Base-by-base conservation (phyloP, 2,888 invertebrate species). In the Lithophane leautieri region DNA sequence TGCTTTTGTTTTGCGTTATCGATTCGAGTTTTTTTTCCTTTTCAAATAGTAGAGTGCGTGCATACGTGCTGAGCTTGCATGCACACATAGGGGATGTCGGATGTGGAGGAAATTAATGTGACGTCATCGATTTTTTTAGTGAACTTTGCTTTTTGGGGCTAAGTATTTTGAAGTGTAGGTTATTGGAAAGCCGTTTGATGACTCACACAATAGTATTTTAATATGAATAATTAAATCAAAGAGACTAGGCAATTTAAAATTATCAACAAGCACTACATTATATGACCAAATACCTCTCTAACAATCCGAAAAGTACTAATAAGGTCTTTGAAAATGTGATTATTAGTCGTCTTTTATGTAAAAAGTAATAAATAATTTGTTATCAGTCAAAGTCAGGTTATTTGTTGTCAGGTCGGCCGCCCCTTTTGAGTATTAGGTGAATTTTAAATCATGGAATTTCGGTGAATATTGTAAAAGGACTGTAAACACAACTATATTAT, bases 1-100 rank as follows among this genome's bases (percentile, higher is more conserved):
- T 92, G 93, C 96, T 94, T 95, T 96, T 96, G 96, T 96, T 95
- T 96, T 92, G 94, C 72, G 82, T 72, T 93, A 96, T 96, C 93
- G 96, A 96, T 95, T 91, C 81, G 82, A 84, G 84, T 90, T 92
- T 91, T 93, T 94, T 92, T 93, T 93, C 44, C 73, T 71, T 78
- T 93, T 88, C 86, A 85, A 86, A 90, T 90, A 90, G 40, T 73
- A 77, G 88, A 88, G 89, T 90, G 92, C 86, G 85, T 91, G 92
- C 95, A 94, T 93, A 93, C 93, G 92, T 93, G 92, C 86, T 88
- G 80, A 87, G 89, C 87, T 88, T 88, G 90, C 89, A 86, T 88
- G 86, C 86, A 83, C 82, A 86, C 83, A 87, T 85, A 88, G 90
- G 89, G 90, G 82, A 79, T 78, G 85, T 84, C 79, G 73, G 78